Conservation (phyloP, 2,797 vertebrate species). For the Hippopotamyrus pictus region DNA sequence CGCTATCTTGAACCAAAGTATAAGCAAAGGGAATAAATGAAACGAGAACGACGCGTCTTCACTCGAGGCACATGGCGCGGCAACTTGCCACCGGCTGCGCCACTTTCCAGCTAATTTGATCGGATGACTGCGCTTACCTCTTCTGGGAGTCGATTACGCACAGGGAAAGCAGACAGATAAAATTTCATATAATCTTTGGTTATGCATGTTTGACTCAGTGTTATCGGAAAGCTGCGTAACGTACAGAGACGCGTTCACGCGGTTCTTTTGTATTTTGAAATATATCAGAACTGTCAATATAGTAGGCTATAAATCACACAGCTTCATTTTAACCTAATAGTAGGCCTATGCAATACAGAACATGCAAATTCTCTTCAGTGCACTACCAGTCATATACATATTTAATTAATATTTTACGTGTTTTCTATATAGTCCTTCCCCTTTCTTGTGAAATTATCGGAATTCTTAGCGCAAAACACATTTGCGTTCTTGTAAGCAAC, state of each 20-base stretch:
- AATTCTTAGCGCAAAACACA: neutral
- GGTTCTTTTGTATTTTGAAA: neutral
- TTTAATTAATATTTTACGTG: neutral
- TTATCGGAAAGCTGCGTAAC: slow-evolving; percentile 1
- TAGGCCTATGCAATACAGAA: neutral
- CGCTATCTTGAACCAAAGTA: neutral
- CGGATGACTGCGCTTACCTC: neutral
- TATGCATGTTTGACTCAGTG: neutral
- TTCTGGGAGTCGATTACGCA: neutral
- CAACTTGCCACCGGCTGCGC: neutral
- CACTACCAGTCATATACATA: neutral
- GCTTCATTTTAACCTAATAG: neutral
- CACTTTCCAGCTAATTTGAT: neutral
- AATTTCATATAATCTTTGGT: neutral
- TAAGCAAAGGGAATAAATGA: neutral
- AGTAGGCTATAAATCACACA: neutral
- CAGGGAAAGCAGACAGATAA: neutral
- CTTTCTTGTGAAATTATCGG: neutral
- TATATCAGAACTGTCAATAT: neutral
- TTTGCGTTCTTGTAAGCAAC: neutral
- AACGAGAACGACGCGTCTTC: neutral
- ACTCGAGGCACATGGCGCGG: neutral
- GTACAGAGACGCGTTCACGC: neutral
- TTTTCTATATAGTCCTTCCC: neutral
- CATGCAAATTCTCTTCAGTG: neutral